phyloP scores from a whole-genome alignment of 2,888 invertebrate genomes.

The Pyrocoelia pectoralis region DNA sequence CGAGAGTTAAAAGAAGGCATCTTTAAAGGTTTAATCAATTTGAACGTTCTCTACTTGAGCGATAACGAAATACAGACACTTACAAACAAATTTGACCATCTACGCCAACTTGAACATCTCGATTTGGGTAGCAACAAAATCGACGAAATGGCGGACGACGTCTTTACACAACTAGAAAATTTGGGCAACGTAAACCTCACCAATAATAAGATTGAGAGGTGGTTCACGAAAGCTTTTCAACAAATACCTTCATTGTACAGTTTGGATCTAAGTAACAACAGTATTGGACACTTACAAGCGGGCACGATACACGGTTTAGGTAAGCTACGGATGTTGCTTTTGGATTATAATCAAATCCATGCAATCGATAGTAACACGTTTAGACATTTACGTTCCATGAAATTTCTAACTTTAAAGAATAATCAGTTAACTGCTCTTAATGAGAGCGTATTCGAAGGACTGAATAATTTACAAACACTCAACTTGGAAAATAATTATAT shows the following conservation, averaged over 20 bases:
- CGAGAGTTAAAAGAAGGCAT: background rate
- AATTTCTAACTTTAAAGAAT: conserved; percentile 2
- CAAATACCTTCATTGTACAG: conserved; percentile 3
- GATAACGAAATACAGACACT: background rate
- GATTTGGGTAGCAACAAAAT: conserved; percentile 2
- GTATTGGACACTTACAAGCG: background rate
- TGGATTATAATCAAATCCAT: background rate
- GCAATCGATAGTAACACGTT: background rate
- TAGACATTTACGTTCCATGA: background rate
- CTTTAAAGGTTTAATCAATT: background rate
- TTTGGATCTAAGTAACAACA: conserved; percentile 4
- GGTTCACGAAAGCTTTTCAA: background rate
- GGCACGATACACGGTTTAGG: background rate
- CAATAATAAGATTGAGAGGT: background rate
- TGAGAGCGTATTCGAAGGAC: background rate
- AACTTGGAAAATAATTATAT: conserved; percentile 1
- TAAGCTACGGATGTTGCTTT: background rate
- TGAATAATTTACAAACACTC: background rate
- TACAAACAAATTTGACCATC: background rate
- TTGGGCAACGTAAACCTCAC: background rate
- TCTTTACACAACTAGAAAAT: background rate
- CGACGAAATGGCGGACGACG: background rate
- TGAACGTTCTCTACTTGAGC: conserved; percentile 1
- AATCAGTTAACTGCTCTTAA: background rate
- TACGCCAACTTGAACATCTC: background rate